phyloP scores from a whole-genome alignment of 1,140 invertebrate species.

The Drusus annulatus region DNA sequence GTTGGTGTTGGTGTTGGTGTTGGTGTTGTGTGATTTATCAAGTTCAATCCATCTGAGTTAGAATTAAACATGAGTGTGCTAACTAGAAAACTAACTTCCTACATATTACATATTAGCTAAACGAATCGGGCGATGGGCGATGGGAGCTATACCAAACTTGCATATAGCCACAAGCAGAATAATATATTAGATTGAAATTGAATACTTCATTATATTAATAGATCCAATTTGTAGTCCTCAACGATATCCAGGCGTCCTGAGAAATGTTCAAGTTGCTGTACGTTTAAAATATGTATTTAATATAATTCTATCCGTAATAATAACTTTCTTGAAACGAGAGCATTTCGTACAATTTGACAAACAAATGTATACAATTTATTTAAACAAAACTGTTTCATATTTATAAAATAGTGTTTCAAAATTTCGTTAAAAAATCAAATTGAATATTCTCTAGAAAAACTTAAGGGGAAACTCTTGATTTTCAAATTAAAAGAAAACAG shows the following conservation, averaged over 20 bases:
- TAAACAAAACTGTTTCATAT: not conserved
- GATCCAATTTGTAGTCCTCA: slow-evolving; percentile 20
- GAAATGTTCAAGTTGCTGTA: not conserved
- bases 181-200: too few relatives aligned
- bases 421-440: too few relatives aligned
- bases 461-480: too few relatives aligned
- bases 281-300: too few relatives aligned
- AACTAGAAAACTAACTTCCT: slow-evolving; percentile 32
- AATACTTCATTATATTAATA: slow-evolving; percentile 15
- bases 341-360: slow-evolving; percentile 1
- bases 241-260: slow-evolving; percentile 31
- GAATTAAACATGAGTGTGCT: slow-evolving; percentile 34
- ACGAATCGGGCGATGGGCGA: slow-evolving; percentile 12
- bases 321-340: not conserved
- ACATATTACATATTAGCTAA: slow-evolving; percentile 39
- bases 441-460: too few relatives aligned
- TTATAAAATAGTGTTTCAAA: too few relatives aligned
- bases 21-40: slow-evolving; percentile 34
- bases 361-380: not conserved
- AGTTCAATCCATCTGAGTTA: slow-evolving; percentile 29
- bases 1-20: too few relatives aligned
- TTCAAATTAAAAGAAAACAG: too few relatives aligned
- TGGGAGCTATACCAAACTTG: not conserved
- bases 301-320: too few relatives aligned
- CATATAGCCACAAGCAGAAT: too few relatives aligned